phyloP scores from a whole-genome alignment of 2,113 vertebrate genomes.

The Fulica atra region DNA sequence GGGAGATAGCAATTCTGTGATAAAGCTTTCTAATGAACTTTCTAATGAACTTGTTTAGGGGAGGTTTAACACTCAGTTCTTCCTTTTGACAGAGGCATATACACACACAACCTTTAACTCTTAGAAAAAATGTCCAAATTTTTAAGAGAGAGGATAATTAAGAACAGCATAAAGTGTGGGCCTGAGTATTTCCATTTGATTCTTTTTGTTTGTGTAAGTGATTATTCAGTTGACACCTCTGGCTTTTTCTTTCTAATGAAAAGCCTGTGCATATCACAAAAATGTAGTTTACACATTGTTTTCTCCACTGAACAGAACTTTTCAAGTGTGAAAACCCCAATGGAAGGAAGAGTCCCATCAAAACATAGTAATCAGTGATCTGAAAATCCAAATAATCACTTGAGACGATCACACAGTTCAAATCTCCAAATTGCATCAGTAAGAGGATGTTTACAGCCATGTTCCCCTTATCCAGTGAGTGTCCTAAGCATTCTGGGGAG shows the following conservation, averaged over 20 bases:
- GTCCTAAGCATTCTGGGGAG: neutral
- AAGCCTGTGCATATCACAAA: neutral
- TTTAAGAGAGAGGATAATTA: neutral
- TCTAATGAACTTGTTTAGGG: neutral
- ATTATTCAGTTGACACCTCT: neutral
- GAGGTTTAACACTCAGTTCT: neutral
- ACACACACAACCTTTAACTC: neutral
- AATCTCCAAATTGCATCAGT: neutral
- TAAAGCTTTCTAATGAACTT: fast-evolving
- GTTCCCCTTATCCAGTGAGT: neutral
- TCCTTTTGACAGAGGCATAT: neutral
- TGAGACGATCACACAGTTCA: neutral
- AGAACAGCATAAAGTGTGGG: neutral
- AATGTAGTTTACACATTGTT: neutral
- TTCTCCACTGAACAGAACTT: neutral
- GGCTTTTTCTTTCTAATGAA: neutral
- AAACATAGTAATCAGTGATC: neutral
- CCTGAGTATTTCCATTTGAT: neutral
- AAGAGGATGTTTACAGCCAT: neutral
- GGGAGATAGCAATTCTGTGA: neutral
- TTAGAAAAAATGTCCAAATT: neutral
- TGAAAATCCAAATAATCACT: neutral
- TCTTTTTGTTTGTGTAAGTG: neutral
- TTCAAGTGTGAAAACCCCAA: neutral
- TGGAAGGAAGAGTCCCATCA: fast-evolving